Base-by-base conservation (phyloP, 2,888 invertebrate genomes). In the Tethea ocularis region DNA sequence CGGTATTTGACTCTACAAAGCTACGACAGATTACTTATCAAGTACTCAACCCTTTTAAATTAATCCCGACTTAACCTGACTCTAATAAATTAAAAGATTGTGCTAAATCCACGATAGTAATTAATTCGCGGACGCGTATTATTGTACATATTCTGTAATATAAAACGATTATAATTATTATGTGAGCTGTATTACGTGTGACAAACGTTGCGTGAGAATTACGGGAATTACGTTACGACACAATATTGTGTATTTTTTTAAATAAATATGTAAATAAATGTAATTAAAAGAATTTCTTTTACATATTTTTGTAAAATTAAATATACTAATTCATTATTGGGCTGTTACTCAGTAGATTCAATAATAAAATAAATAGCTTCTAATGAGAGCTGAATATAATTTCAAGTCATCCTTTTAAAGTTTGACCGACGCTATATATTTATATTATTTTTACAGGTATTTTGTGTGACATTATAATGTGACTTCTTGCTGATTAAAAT, bases 81-180 rank as follows among this genome's bases (percentile, higher is more conserved):
- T 62, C 70, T 57, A 52, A 33, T 70, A 60, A 65, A 74, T 70
- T 62, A 75, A 75, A 77, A 68, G 66, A 70, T 71, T 79, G 83
- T 82, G 81, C 87, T 89, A 89, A 87, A 86, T 80, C 75, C 78
- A 82, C 77, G 77, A 77, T 69, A 69, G 68, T 77, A 76, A 74
- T 68, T 77, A 73, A 74, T 69, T 77, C 77, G 74, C 71, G 80
- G 78, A 82, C 70, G 77, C 78, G 78, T 71, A 68, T 59, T 60
- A 75, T 58, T 91, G 89, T 91, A 89, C 81, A 91, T 91, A 91
- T 73, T 82, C 69, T 90, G 89, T 90, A 91, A 82, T 67, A 80
- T 82, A 80, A 67, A 74, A 64, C 66, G 57, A 65, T 77, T 80
- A 75, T 71, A 77, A 72, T 7, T 71, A 63, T 67, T 77, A 83